Percentiles rank a stretch among this genome's conserved stretches.
phyloP scores from a whole-genome alignment of 2,797 vertebrate genomes.

The Melanotaenia boesemani region DNA sequence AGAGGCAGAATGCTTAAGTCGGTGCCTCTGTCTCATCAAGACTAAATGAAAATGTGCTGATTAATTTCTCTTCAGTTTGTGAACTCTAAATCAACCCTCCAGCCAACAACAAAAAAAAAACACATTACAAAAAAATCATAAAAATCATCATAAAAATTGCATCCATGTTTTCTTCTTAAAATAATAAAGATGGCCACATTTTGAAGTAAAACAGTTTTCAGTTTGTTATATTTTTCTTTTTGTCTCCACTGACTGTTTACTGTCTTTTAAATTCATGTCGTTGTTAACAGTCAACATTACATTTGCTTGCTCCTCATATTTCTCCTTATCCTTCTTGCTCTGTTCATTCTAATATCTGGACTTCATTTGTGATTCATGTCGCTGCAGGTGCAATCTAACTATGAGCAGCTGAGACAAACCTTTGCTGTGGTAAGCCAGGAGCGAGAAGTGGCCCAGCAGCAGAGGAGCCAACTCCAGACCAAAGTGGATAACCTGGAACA shows the following conservation, averaged over 20 bases:
- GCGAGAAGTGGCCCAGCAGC: constrained; percentile 85
- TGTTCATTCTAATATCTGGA: neutral
- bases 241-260: neutral
- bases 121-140: constrained; percentile 30
- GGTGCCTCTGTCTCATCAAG: constrained; percentile 68
- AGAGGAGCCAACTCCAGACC: constrained; percentile 87
- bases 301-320: neutral
- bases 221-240: constrained; percentile 23
- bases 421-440: constrained; percentile 85
- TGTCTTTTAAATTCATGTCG: constrained; percentile 5
- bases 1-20: constrained; percentile 52
- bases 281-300: constrained; percentile 24
- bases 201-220: constrained; percentile 7
- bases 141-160: constrained; percentile 34
- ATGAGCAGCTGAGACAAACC: constrained; percentile 84
- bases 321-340: neutral
- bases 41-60: constrained; percentile 69
- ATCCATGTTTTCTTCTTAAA: constrained; percentile 29
- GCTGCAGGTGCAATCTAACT: constrained; percentile 86
- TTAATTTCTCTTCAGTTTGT: constrained; percentile 64
- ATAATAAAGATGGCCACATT: neutral
- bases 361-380: constrained; percentile 10
- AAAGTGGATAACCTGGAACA: constrained; percentile 95
- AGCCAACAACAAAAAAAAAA: constrained; percentile 32
- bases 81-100: constrained; percentile 63